These are phyloP conservation scores for Myrmophylax atrothorax DNA, from an alignment of 2,113 vertebrate species.

Conservation along the genomic window DNA sequence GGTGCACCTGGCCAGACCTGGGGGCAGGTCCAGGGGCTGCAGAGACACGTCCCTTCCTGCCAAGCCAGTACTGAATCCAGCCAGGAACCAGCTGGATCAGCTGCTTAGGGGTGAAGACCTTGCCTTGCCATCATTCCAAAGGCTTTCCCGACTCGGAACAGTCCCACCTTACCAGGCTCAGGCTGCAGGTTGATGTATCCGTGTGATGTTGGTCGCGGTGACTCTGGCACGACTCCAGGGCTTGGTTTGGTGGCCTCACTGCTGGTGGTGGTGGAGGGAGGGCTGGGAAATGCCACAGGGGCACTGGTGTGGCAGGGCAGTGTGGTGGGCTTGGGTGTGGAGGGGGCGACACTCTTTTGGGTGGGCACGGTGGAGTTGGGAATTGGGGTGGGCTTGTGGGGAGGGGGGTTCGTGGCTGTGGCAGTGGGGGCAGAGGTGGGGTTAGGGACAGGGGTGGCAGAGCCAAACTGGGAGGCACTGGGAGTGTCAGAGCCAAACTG, in stretches of 20 bases:
- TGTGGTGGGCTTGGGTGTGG: not conserved
- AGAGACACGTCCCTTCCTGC: accelerated
- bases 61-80: accelerated
- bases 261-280: not conserved
- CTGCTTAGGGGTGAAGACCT: not conserved
- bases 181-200: conserved; percentile 22
- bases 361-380: not conserved
- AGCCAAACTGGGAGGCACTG: no score
- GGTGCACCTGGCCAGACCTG: not conserved
- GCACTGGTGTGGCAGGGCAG: not conserved
- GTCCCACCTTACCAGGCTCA: not conserved
- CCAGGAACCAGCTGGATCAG: not conserved
- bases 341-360: not conserved
- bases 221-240: accelerated
- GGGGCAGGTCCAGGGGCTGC: not conserved
- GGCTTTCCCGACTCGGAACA: accelerated
- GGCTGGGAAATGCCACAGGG: accelerated
- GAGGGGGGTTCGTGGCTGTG: not conserved
- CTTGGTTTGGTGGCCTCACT: not conserved
- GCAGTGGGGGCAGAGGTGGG: not conserved
- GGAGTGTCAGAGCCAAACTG: no score
- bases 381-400: not conserved
- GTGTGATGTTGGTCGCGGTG: accelerated
- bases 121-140: accelerated
- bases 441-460: not conserved